Percentiles rank a stretch among this genome's conserved stretches.
Conservation (phyloP, 1,140 invertebrate species). For the Scaptomyza hsui region DNA sequence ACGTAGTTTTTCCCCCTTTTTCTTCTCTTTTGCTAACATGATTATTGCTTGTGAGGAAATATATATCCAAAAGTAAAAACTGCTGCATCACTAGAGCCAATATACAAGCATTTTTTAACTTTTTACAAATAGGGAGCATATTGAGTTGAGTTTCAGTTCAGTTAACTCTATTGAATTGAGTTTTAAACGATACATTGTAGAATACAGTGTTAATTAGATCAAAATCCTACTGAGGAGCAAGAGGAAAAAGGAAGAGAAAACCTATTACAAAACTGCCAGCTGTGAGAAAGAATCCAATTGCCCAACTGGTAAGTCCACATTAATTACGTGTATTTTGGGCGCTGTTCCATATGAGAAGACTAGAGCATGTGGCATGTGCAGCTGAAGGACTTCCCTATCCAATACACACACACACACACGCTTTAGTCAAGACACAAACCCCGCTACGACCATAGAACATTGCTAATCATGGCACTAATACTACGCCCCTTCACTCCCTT, state of each 20-base stretch:
- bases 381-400: slow-evolving; percentile 9
- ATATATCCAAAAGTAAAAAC: slow-evolving; percentile 22
- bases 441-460: slow-evolving; percentile 23
- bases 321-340: slow-evolving; percentile 62
- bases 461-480: slow-evolving; percentile 67
- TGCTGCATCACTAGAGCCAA: slow-evolving; percentile 48
- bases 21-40: slow-evolving; percentile 34
- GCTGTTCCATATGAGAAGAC: slow-evolving; percentile 36
- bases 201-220: no score
- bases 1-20: slow-evolving; percentile 6
- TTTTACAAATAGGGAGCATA: not conserved
- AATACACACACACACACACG: slow-evolving; percentile 4
- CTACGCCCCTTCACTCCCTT: slow-evolving; percentile 1
- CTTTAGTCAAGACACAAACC: slow-evolving; percentile 38
- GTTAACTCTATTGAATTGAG: not conserved
- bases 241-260: no score
- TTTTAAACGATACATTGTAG: no score
- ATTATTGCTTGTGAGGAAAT: slow-evolving; percentile 41
- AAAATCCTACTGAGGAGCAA: no score
- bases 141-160: not conserved
- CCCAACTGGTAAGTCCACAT: slow-evolving; percentile 53
- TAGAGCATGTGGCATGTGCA: not conserved
- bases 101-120: not conserved
- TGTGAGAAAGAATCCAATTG: slow-evolving; percentile 40
- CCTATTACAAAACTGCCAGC: slow-evolving; percentile 1